phyloP scores from a whole-genome alignment of 1,140 invertebrate species.

The Ericerus pela region DNA sequence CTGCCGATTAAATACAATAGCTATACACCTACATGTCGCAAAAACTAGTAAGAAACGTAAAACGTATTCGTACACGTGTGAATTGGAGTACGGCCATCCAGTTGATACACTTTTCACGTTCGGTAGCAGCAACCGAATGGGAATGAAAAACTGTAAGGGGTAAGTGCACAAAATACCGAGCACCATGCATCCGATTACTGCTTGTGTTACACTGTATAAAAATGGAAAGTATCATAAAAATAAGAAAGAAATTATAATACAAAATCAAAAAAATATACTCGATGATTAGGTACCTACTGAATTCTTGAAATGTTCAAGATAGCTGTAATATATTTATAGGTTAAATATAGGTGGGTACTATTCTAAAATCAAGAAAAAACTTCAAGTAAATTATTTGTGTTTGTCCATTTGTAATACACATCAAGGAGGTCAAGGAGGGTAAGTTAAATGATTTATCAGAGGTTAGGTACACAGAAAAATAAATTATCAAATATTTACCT shows the following conservation, averaged over 20 bases:
- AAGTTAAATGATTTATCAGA: too few species aligned
- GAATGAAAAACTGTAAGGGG: constrained; percentile 89
- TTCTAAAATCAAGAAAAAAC: too few species aligned
- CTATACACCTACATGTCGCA: constrained; percentile 14
- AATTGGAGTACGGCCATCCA: not conserved
- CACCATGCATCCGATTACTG: constrained; percentile 78
- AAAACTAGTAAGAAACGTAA: constrained; percentile 14
- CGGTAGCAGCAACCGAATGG: constrained; percentile 64
- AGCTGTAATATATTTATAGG: too few species aligned
- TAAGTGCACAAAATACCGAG: constrained; percentile 85
- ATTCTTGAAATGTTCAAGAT: too few species aligned
- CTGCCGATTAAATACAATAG: not conserved
- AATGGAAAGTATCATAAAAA: constrained; percentile 7
- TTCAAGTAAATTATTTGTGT: too few species aligned
- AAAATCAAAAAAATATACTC: too few species aligned
- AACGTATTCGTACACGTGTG: constrained; percentile 12
- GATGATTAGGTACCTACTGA: too few species aligned
- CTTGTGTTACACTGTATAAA: constrained; percentile 49
- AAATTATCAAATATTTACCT: too few species aligned
- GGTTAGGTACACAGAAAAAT: too few species aligned
- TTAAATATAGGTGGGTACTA: too few species aligned
- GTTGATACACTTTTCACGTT: constrained; percentile 8
- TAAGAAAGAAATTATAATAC: constrained; percentile 42
- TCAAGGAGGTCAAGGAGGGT: too few species aligned
- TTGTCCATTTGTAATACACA: too few species aligned